Evolutionary conservation across 2,797 vertebrate species (phyloP), one percentile per base, ranked within the genome.

Genomic region (Intellagama lesueurii): DNA sequence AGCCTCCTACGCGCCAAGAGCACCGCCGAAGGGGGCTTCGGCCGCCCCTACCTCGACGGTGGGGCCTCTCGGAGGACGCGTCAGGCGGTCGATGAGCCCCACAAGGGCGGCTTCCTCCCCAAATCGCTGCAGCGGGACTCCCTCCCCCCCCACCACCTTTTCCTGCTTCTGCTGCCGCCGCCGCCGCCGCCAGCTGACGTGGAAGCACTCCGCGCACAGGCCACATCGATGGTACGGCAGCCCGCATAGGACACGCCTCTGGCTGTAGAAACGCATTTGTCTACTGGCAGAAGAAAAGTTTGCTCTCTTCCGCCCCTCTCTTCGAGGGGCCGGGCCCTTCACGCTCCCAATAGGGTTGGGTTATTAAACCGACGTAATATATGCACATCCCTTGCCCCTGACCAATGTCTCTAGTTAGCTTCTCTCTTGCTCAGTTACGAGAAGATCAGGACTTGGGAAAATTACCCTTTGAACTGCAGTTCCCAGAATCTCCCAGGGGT

Each of bases 131-230:
- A 56, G 19, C 14, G 60, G 60, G 60, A 1, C 60, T 24, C 35
- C 32, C 69, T n/a, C 7, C 69, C 11, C 8, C 9, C 30, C 16
- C 17, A 16, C 16, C n/a, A n/a, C n/a, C 73, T 28, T 16, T 35
- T 16, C 32, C 40, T 44, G 22, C 30, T 68, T 14, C 5, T 17
- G 19, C 9, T 5, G 87, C 60, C 78, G 81, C 90, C 77, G 40
- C 88, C 69, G 44, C 68, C 70, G 68, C 52, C 92, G 82, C 92
- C 93, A 88, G 95, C 94, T 96, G 95, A 96, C 95, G 95, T 95
- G 95, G 95, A 95, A 80, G 84, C 91, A 0, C 89, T 44, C 73
- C 88, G 75, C 60, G 47, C 81, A 1, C 68, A 1, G 24, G 87
- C 92, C 94, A 94, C 94, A 94, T 94, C 92, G 93, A 84, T 86